Evolutionary conservation across 2,113 vertebrate species (phyloP).

Genomic region (Sceloporus tristichus): DNA sequence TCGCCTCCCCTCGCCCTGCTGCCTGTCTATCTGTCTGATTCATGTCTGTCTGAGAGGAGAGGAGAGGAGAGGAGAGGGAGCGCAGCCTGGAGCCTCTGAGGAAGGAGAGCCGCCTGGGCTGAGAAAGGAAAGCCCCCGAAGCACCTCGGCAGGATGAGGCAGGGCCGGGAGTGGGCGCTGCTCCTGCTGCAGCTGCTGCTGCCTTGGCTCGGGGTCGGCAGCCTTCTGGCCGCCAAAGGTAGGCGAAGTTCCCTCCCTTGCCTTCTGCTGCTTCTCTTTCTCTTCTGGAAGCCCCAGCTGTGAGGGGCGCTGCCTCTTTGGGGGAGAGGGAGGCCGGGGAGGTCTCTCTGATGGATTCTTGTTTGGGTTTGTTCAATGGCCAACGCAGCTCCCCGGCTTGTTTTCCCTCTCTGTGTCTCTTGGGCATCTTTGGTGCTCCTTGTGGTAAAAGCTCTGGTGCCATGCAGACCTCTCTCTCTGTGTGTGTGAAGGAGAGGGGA

Average conservation of each 20-base stretch:
- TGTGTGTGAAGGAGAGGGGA: no score
- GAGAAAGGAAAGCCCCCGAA: neutral
- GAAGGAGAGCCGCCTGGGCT: neutral
- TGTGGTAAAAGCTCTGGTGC: neutral
- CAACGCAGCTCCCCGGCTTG: no score
- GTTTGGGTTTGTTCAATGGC: no score
- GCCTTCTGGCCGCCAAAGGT: conserved; percentile 77
- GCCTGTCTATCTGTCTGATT: no score
- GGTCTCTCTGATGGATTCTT: no score
- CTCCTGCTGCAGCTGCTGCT: neutral
- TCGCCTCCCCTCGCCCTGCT: neutral
- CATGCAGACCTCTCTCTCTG: no score
- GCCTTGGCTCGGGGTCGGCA: conserved; percentile 67
- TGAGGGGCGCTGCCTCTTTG: conserved; percentile 10
- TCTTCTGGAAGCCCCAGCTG: neutral
- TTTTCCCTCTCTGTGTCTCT: no score
- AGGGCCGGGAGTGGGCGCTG: conserved; percentile 33
- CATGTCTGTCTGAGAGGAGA: neutral
- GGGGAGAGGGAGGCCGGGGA: neutral
- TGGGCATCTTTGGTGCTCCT: fast-evolving
- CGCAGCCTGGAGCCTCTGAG: neutral
- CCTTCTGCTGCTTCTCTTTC: no score
- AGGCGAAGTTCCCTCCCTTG: conserved; percentile 49
- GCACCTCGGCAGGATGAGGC: conserved; percentile 41
- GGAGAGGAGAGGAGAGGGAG: neutral